Base-by-base conservation (phyloP, 2,888 invertebrate genomes). In the Unio delphinus region DNA sequence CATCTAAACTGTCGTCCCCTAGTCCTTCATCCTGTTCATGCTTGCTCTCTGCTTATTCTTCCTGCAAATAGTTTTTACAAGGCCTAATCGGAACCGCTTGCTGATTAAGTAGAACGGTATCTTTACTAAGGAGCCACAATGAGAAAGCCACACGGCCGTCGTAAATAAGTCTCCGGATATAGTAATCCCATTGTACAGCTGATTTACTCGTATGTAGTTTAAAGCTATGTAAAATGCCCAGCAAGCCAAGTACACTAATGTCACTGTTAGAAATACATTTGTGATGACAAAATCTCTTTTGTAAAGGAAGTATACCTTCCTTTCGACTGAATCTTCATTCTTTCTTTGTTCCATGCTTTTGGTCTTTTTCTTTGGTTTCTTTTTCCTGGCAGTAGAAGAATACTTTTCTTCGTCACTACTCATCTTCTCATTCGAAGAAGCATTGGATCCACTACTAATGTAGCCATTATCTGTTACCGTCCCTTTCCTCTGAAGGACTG, bases 161-260 rank as follows among this genome's bases (percentile, higher is more conserved):
- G 68, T 56, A 2, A 78, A 65, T 59, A 80, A 69, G 1, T 66
- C 57, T 8, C 74, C 67, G 11, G 69, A 70, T 18, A 79, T 74
- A 1, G 69, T 69, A 17, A 77, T 60, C 4, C 71, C 69, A 55
- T 64, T 73, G 65, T 73, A 79, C 18, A 76, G 73, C 28, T 74
- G 72, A 61, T 73, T 74, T 3, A 74, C 65, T 69, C 73, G 69
- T n/a, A 80, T 66, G 55, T 80, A 79, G 20, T 70, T 79, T 1
- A 80, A 58, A 20, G 80, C 70, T 18, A 82, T 30, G 68, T 81
- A 82, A 4, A 83, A 83, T 18, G 79, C 62, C 85, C 85, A 85
- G 3, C 76, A 55, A 2, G 66, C 56, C n/a, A 79, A 66, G 68
- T 80, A 83, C 17, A 73, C 64, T 15, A 61, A 63, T 3, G 79